Base-by-base conservation (phyloP, 2,888 invertebrate genomes). In the Ecliptopera silaceata region DNA sequence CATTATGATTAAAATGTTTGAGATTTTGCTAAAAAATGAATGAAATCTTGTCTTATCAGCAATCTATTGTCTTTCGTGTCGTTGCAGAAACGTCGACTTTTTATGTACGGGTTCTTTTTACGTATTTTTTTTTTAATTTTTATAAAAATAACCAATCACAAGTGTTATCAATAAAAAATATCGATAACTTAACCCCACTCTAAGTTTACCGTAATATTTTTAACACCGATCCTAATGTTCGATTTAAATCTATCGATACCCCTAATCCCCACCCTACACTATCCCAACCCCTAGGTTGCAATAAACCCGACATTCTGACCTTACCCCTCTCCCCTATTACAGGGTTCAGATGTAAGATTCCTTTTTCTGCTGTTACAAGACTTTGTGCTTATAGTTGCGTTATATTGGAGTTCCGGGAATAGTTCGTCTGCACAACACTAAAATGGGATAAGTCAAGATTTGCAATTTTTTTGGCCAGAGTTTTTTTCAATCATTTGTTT, bases 281-380 rank as follows among this genome's bases (percentile, higher is more conserved):
- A 53, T 56, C 65, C 44, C 51, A 66, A 63, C 63, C 66, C 61
- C 56, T 56, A 54, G 55, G 53, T 60, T 63, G 65, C 66, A 64
- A 66, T 66, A 66, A 66, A 65, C 61, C 57, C 42, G 42, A 42
- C 42, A 42, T 42, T 64, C 63, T 66, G 65, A 66, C 66, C 66
- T 58, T 50, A 49, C 57, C 58, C 57, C 58, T 54, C 45, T 45
- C 54, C 59, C 57, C 61, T 49, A 52, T 59, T 52, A 50, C 54
- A 51, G 63, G 66, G 66, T 65, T 65, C 60, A 65, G 59, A 59
- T 61, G 63, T 63, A 66, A 65, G 61, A 64, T 61, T 64, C 61
- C 55, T 64, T 61, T 62, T 57, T 54, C 43, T 56, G 45, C 43
- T 56, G 55, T 63, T 64, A 68, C 63, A 68, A 61, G 68, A 63